A percentile compares a stretch with the other conserved stretches of the same genome.
Evolutionary conservation across 2,888 invertebrate genomes (phyloP).

Genomic region (Aelia acuminata): DNA sequence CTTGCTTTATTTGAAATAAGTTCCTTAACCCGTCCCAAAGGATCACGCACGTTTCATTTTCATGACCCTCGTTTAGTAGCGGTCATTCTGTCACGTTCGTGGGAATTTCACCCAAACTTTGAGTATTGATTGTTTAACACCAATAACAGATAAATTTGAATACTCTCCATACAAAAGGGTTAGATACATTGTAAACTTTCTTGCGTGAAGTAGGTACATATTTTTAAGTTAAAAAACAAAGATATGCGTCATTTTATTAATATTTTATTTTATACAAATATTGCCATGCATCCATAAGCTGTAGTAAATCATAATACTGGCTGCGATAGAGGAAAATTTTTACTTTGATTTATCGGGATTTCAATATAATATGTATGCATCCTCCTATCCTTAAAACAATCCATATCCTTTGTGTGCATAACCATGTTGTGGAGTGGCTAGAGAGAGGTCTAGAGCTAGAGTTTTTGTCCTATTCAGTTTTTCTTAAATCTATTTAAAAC

Average conservation of each 20-base stretch:
- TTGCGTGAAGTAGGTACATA: background rate
- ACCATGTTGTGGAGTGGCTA: too few species aligned
- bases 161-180: background rate
- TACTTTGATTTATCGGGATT: background rate
- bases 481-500: too few species aligned
- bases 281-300: background rate
- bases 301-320: background rate
- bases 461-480: too few species aligned
- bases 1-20: background rate
- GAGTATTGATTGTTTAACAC: background rate
- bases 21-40: background rate
- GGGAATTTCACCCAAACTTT: background rate
- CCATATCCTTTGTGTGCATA: background rate
- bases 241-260: too few species aligned
- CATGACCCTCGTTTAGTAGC: background rate
- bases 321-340: background rate
- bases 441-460: too few species aligned
- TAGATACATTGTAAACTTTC: too few species aligned
- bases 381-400: background rate
- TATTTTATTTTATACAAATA: too few species aligned
- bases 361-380: background rate
- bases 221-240: background rate
- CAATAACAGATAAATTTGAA: background rate
- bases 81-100: background rate
- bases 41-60: background rate